Evolutionary conservation across 30 jellyfish, hydroid and myxozoan species (phyloP).

Genomic region (Aurelia coerulea): DNA sequence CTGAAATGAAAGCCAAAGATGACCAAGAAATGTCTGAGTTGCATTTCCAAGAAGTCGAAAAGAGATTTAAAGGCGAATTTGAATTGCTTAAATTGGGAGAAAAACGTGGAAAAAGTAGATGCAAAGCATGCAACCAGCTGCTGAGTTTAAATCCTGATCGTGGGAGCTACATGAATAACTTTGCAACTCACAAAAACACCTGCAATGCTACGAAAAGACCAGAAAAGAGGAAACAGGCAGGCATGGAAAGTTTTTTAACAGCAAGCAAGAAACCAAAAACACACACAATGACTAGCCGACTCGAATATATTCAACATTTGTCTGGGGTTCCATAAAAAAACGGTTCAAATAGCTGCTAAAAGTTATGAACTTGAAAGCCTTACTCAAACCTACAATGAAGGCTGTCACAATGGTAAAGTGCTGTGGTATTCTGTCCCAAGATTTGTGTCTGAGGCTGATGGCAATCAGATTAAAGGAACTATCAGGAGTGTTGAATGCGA

Average conservation of each 20-base stretch:
- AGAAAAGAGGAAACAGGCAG: conserved; percentile 15
- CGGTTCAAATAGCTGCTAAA: conserved; percentile 17
- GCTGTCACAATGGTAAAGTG: conserved; percentile 3
- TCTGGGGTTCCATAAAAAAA: conserved; percentile 10
- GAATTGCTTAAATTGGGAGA: conserved; percentile 1
- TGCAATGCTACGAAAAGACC: conserved; percentile 8
- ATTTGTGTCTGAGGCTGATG: not conserved
- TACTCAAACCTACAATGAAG: conserved; percentile 14
- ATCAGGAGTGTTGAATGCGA: conserved; percentile 10
- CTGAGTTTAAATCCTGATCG: conserved; percentile 4
- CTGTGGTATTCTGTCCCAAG: conserved; percentile 22
- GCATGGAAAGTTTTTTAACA: conserved; percentile 21
- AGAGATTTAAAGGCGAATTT: conserved; percentile 6
- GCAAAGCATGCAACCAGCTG: conserved; percentile 35
- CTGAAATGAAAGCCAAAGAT: not conserved
- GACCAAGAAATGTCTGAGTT: not conserved
- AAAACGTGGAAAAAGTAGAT: conserved; percentile 21
- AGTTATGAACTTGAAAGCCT: conserved; percentile 9
- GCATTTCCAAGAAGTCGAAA: not conserved
- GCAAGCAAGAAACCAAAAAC: conserved; percentile 9
- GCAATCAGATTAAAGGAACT: conserved; percentile 18
- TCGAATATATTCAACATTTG: conserved; percentile 3
- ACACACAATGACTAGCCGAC: conserved; percentile 35
- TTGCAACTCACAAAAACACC: conserved; percentile 3
- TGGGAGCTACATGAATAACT: conserved; percentile 14